Evolutionary conservation across 2,113 vertebrate species (phyloP).

Genomic region (Pedionomus torquatus): DNA sequence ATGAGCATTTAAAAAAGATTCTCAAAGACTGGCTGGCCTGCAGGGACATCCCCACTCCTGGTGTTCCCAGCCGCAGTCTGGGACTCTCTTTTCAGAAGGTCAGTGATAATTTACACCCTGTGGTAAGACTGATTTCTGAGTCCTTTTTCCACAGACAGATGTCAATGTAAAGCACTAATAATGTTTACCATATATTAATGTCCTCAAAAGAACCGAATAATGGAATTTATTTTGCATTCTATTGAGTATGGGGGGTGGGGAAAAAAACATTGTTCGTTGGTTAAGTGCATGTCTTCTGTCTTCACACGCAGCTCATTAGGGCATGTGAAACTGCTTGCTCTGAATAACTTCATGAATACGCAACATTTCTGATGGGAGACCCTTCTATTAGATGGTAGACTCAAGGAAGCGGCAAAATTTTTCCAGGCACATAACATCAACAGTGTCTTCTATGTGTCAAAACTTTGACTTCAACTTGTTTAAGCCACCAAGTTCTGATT

Average conservation of each 20-base stretch:
- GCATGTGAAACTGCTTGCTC: conserved; percentile 3
- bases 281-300: conserved; percentile 11
- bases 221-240: conserved; percentile 33
- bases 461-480: neutral
- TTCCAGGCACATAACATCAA: neutral
- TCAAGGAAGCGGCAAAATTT: neutral
- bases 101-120: conserved; percentile 19
- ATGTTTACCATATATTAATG: neutral
- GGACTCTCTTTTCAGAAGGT: conserved; percentile 12
- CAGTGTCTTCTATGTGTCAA: neutral
- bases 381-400: neutral
- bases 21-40: conserved; percentile 25
- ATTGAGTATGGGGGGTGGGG: neutral
- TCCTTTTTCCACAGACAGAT: conserved; percentile 13
- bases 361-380: neutral
- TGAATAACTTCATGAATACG: neutral
- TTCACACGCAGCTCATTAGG: conserved; percentile 4
- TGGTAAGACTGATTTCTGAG: conserved; percentile 13
- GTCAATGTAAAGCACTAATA: conserved; percentile 12
- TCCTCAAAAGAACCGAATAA: conserved; percentile 42
- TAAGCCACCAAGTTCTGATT: neutral
- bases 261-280: neutral
- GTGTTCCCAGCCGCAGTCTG: neutral
- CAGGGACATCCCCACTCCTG: neutral
- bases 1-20: neutral